Evolutionary conservation across 2,888 invertebrate genomes (phyloP).

Genomic region (Amphipyra tragopoginis): DNA sequence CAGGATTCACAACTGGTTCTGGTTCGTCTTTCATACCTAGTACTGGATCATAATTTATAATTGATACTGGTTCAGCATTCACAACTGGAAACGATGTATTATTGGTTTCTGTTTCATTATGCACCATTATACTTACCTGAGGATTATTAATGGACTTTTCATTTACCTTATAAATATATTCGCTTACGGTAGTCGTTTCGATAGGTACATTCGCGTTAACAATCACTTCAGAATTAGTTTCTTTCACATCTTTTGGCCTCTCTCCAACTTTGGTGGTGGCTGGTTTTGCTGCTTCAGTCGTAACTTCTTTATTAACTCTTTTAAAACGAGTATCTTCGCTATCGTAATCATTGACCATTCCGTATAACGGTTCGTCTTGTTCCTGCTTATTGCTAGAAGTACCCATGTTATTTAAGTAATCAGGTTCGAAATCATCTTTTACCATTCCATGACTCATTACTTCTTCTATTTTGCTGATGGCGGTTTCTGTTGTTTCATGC

Average conservation of each 20-base stretch:
- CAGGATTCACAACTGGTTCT: slow-evolving; percentile 32
- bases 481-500: slow-evolving; percentile 71
- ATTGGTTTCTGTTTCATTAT: slow-evolving; percentile 28
- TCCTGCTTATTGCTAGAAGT: slow-evolving; percentile 70
- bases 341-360: slow-evolving; percentile 80
- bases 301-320: slow-evolving; percentile 72
- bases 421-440: slow-evolving; percentile 83
- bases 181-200: slow-evolving; percentile 78
- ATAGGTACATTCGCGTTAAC: slow-evolving; percentile 43
- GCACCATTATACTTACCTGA: slow-evolving; percentile 1
- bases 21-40: slow-evolving; percentile 14
- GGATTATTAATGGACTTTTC: slow-evolving; percentile 55
- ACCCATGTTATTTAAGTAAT: slow-evolving; percentile 79
- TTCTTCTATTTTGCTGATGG: slow-evolving; percentile 72
- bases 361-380: slow-evolving; percentile 75
- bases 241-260: slow-evolving; percentile 33
- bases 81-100: slow-evolving; percentile 16
- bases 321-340: slow-evolving; percentile 78
- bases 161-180: slow-evolving; percentile 80
- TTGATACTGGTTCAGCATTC: slow-evolving; percentile 25
- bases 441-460: slow-evolving; percentile 68
- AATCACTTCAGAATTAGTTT: slow-evolving; percentile 38
- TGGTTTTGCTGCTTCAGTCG: slow-evolving; percentile 18
- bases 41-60: slow-evolving; percentile 4
- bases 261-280: slow-evolving; percentile 12